These are phyloP conservation scores for Phrynocephalus vlangalii DNA, from an alignment of 2,797 vertebrate genomes.

Conservation along the genomic window DNA sequence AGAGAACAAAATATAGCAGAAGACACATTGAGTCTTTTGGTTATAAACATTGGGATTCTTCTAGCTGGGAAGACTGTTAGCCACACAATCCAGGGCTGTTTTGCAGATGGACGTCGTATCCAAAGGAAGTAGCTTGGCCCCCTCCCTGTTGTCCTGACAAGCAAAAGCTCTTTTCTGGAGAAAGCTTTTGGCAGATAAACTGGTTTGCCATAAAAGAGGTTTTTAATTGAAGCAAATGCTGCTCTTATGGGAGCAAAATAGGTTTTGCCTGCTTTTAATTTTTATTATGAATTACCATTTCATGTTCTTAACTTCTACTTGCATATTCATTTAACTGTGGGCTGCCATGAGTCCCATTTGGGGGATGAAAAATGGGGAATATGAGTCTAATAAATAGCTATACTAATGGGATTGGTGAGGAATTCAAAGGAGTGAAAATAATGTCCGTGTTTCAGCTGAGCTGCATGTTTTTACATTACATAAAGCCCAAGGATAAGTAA, in stretches of 20 bases:
- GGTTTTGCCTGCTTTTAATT: too few species aligned
- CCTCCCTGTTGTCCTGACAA: too few species aligned
- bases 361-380: background rate
- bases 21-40: background rate
- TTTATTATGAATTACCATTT: too few species aligned
- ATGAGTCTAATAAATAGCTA: background rate
- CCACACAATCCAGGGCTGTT: background rate
- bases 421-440: background rate
- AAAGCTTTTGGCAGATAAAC: background rate
- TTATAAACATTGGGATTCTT: background rate
- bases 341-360: background rate
- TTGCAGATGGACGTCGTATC: background rate
- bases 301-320: too few species aligned
- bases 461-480: accelerated
- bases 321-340: too few species aligned
- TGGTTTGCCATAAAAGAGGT: background rate
- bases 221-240: background rate
- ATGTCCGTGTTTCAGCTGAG: background rate
- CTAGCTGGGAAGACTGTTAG: background rate
- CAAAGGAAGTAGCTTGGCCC: background rate
- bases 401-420: too few species aligned
- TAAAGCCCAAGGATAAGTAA: accelerated
- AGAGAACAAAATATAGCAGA: background rate
- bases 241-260: background rate
- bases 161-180: background rate